phyloP scores from a whole-genome alignment of 2,113 vertebrate genomes.

The Notarius lentiginosus region DNA sequence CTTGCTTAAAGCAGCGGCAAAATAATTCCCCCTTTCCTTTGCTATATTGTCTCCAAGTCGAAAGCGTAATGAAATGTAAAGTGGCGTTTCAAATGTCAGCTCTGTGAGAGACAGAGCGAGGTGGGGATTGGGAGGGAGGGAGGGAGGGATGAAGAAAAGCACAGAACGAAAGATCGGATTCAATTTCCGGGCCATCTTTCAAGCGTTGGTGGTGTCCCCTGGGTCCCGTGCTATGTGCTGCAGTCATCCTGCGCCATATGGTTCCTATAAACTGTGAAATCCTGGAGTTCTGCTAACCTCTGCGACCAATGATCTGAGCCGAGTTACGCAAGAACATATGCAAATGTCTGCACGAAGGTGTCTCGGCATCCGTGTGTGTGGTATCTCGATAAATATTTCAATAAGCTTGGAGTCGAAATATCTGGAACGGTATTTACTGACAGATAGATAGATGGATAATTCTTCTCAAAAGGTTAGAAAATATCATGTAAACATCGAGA shows the following conservation, averaged over 20 bases:
- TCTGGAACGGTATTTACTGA: neutral
- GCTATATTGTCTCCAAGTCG: neutral
- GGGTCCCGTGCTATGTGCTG: constrained; percentile 51
- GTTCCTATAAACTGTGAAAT: constrained; percentile 60
- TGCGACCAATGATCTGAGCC: constrained; percentile 40
- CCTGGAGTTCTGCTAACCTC: constrained; percentile 49
- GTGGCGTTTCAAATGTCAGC: neutral
- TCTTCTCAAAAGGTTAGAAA: neutral
- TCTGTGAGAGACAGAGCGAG: neutral
- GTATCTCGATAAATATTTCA: neutral
- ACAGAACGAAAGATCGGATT: constrained; percentile 37
- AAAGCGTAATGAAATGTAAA: neutral
- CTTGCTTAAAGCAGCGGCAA: neutral
- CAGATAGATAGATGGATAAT: neutral
- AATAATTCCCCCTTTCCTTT: neutral
- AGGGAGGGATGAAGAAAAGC: neutral
- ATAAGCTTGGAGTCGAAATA: neutral
- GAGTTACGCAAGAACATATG: constrained; percentile 31
- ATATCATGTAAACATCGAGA: neutral
- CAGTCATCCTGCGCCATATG: constrained; percentile 57
- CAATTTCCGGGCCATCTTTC: constrained; percentile 54
- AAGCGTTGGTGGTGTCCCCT: constrained; percentile 44
- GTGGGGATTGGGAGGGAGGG: neutral
- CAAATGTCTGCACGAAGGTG: constrained; percentile 39
- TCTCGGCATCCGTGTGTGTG: constrained; percentile 9